A percentile compares a stretch with the other conserved stretches of the same genome.
Evolutionary conservation across 2,888 invertebrate species (phyloP).

Genomic region (Lumbricus terrestris): DNA sequence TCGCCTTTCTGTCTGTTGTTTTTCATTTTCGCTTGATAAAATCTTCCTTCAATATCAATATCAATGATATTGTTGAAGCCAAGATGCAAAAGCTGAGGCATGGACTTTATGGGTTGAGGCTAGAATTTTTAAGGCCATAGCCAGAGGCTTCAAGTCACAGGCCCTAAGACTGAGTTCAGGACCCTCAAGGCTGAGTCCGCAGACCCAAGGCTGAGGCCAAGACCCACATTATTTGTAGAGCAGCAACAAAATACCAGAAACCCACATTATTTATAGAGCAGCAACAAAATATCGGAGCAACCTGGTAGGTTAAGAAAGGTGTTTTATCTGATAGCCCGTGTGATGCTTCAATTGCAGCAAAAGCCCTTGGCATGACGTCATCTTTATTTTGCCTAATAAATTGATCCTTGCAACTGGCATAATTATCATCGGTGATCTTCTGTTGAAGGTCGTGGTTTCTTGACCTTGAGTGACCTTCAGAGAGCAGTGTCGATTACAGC

Average conservation of each 20-base stretch:
- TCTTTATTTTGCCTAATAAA: neutral
- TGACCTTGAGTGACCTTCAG: conserved; percentile 51
- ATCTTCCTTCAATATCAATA: neutral
- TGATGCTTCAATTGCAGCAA: neutral
- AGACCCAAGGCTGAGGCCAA: no score
- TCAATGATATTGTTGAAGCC: neutral
- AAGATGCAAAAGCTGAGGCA: neutral
- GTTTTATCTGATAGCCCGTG: neutral
- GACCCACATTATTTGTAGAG: neutral
- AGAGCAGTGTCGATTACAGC: conserved; percentile 48
- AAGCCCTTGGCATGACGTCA: neutral
- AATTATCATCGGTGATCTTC: neutral
- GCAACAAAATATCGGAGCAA: neutral
- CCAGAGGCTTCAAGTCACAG: no score
- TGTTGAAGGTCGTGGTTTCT: conserved; percentile 50
- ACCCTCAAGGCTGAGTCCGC: neutral
- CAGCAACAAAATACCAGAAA: neutral
- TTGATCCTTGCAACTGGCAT: neutral
- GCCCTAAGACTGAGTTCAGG: neutral
- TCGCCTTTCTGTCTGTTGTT: neutral
- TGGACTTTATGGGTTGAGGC: neutral
- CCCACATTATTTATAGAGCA: neutral
- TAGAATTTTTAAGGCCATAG: neutral
- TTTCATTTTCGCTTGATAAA: neutral
- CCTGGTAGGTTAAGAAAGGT: neutral